These are phyloP conservation scores for Atrichornis clamosus DNA, from an alignment of 2,113 vertebrate genomes.

Conservation along the genomic window DNA sequence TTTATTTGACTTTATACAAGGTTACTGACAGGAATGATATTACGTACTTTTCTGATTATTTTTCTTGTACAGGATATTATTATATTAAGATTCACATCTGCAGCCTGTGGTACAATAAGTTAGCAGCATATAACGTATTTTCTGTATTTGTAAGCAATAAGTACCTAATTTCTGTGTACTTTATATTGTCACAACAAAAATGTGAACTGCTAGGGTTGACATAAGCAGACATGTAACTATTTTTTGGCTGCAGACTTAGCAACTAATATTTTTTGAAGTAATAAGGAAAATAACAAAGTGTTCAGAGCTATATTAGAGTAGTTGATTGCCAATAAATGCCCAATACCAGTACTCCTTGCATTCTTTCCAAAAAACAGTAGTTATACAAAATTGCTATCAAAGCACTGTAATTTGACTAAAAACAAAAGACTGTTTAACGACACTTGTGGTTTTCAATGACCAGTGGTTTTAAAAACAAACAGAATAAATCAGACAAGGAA, in stretches of 20 bases:
- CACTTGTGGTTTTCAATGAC: not conserved
- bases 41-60: not conserved
- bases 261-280: not conserved
- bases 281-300: not conserved
- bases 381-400: not conserved
- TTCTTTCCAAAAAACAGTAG: not conserved
- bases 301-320: not conserved
- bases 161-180: not conserved
- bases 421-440: not conserved
- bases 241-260: not conserved
- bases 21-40: not conserved
- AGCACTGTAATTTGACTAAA: not conserved
- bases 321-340: not conserved
- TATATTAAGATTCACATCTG: rapidly evolving
- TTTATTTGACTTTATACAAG: not conserved
- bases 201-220: not conserved
- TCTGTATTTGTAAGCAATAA: not conserved
- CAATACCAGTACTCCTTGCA: not conserved
- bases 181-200: not conserved
- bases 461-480: not conserved
- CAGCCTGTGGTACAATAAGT: not conserved
- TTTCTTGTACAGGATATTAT: not conserved
- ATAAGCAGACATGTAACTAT: not conserved
- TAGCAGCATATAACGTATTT: not conserved
- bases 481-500: not conserved